Evolutionary conservation across 2,113 vertebrate species (phyloP).

Genomic region (Muntiacus reevesi): DNA sequence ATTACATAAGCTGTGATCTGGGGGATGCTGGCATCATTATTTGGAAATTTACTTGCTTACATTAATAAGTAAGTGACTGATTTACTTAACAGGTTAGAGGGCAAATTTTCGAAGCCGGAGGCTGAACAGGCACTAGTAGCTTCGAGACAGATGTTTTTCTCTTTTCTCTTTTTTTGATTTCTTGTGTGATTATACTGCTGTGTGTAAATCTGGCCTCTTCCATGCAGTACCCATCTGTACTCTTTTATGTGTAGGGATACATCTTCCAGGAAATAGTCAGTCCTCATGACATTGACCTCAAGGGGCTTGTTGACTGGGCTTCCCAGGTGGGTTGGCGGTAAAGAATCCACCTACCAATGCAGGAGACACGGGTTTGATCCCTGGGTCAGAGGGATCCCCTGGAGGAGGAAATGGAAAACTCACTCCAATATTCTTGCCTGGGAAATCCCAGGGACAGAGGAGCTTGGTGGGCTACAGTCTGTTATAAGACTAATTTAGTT

Average conservation of each 20-base stretch:
- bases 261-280: neutral
- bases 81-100: neutral
- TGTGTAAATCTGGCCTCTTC: neutral
- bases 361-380: neutral
- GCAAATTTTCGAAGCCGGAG: neutral
- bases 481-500: neutral
- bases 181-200: neutral
- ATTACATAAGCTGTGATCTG: neutral
- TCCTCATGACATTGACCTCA: neutral
- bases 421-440: neutral
- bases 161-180: neutral
- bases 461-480: neutral
- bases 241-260: neutral
- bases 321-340: neutral
- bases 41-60: neutral
- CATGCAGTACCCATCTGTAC: accelerated
- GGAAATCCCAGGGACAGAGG: neutral
- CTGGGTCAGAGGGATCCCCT: neutral
- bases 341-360: neutral
- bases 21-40: neutral
- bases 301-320: neutral
- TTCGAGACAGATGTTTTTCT: neutral
- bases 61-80: neutral
- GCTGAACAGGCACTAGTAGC: neutral
- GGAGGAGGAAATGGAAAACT: neutral